phyloP scores from a whole-genome alignment of 2,113 vertebrate genomes.

The Dissostichus mawsoni region DNA sequence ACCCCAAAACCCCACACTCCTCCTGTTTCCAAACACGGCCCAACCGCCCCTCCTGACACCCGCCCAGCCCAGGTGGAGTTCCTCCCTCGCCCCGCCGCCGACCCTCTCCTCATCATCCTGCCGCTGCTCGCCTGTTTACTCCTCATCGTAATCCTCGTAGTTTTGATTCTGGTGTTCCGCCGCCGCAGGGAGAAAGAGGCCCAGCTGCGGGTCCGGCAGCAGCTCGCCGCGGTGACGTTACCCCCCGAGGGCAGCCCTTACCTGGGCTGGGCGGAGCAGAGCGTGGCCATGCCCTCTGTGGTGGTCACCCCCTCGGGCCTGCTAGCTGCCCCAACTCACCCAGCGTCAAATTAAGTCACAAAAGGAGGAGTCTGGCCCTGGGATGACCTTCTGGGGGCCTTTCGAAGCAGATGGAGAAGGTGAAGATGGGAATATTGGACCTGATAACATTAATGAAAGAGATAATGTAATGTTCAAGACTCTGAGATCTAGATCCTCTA shows the following conservation, averaged over 20 bases:
- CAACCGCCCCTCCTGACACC: slow-evolving; percentile 41
- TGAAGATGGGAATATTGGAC: slow-evolving; percentile 9
- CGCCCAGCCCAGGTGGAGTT: slow-evolving; percentile 61
- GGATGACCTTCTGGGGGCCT: slow-evolving; percentile 79
- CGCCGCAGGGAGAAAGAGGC: slow-evolving; percentile 83
- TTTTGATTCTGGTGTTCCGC: slow-evolving; percentile 84
- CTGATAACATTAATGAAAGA: slow-evolving; percentile 19
- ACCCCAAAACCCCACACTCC: slow-evolving; percentile 40
- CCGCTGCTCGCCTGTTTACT: slow-evolving; percentile 85
- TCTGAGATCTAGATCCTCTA: slow-evolving; percentile 62
- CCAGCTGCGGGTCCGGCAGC: slow-evolving; percentile 70
- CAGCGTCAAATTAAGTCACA: slow-evolving; percentile 39
- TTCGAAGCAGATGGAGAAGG: slow-evolving; percentile 76
- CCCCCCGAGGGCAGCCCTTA: slow-evolving; percentile 58
- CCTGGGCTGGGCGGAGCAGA: slow-evolving; percentile 77
- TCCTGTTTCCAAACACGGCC: slow-evolving; percentile 42
- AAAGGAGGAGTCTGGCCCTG: slow-evolving; percentile 65
- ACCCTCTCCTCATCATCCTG: slow-evolving; percentile 83
- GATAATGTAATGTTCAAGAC: slow-evolving; percentile 27
- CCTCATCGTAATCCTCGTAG: slow-evolving; percentile 77
- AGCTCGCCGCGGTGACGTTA: slow-evolving; percentile 64
- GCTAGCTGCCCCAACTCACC: slow-evolving; percentile 63
- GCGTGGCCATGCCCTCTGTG: slow-evolving; percentile 84
- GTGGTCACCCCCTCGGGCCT: slow-evolving; percentile 86
- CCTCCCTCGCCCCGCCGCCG: slow-evolving; percentile 75